Percentiles rank a stretch among this genome's conserved stretches.
Evolutionary conservation across 2,797 vertebrate genomes (phyloP).

Genomic region (Mus caroli): DNA sequence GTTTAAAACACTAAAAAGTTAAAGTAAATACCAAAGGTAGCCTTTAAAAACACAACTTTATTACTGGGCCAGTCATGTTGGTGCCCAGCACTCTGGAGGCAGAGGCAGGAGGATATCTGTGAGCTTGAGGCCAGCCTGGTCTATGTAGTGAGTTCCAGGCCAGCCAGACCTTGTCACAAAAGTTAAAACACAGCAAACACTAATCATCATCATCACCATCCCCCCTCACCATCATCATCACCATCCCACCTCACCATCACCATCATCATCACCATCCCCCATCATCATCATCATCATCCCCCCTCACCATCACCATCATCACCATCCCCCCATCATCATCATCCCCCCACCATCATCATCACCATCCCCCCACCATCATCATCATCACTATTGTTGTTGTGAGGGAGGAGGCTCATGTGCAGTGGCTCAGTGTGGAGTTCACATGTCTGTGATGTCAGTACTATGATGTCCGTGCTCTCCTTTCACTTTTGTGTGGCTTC

Average conservation of each 20-base stretch:
- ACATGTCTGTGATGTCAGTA: not conserved
- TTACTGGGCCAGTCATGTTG: not conserved
- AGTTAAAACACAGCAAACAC: not conserved
- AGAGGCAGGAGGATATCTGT: not conserved
- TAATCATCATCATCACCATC: too few relatives aligned
- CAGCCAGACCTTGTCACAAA: not conserved
- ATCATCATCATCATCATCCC: too few relatives aligned
- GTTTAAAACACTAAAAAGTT: slow-evolving; percentile 44
- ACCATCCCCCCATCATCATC: too few relatives aligned
- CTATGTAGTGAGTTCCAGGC: not conserved
- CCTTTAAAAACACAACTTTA: not conserved
- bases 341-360: too few relatives aligned
- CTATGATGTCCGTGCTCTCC: not conserved
- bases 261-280: too few relatives aligned
- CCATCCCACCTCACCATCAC: too few relatives aligned
- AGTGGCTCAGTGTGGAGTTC: not conserved
- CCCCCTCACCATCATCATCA: too few relatives aligned
- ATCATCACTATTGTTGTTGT: not conserved
- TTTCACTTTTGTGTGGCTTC: not conserved
- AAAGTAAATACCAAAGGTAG: slow-evolving; percentile 50
- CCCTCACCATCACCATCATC: too few relatives aligned
- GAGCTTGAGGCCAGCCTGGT: not conserved
- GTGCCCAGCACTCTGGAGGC: not conserved
- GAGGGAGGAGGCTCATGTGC: too few relatives aligned
- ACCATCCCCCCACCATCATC: too few relatives aligned